A percentile compares a stretch with the other conserved stretches of the same genome.
These are phyloP conservation scores for Epiblema foenella DNA, from an alignment of 2,888 invertebrate genomes.

Conservation along the genomic window DNA sequence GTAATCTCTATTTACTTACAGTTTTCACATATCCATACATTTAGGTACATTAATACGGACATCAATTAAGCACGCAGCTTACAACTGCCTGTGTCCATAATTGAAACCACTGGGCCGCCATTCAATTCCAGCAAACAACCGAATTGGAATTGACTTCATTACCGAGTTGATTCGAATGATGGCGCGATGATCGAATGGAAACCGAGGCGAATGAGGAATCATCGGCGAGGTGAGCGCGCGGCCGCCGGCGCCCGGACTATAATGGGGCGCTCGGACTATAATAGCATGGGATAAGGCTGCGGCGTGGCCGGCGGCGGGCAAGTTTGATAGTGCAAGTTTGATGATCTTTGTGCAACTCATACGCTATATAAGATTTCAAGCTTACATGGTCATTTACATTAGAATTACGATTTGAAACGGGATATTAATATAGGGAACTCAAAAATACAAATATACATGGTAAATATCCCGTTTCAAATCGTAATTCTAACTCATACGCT, in stretches of 20 bases:
- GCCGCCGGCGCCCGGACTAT: constrained; percentile 36
- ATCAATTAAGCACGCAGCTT: background rate
- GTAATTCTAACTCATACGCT: no score
- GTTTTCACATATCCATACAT: no score
- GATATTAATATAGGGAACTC: no score
- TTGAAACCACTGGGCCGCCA: constrained; percentile 25
- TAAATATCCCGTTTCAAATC: no score
- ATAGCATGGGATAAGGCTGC: constrained; percentile 31
- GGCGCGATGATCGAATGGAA: constrained; percentile 25
- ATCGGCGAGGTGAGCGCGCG: constrained; percentile 24
- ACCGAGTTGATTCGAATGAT: constrained; percentile 29
- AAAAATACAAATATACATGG: no score
- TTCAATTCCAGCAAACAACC: constrained; percentile 36
- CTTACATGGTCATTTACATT: no score
- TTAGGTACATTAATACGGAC: background rate
- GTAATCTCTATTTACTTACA: no score
- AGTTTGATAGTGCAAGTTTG: constrained; percentile 6
- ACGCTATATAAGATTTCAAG: no score
- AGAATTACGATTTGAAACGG: no score
- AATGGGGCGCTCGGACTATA: constrained; percentile 39
- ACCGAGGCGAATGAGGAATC: constrained; percentile 36
- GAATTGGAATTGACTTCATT: constrained; percentile 41
- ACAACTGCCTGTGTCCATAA: constrained; percentile 2
- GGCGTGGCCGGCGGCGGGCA: constrained; percentile 21
- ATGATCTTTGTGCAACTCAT: background rate